These are phyloP conservation scores for Ligdia adustata DNA, from an alignment of 2,888 invertebrate species.

Conservation along the genomic window DNA sequence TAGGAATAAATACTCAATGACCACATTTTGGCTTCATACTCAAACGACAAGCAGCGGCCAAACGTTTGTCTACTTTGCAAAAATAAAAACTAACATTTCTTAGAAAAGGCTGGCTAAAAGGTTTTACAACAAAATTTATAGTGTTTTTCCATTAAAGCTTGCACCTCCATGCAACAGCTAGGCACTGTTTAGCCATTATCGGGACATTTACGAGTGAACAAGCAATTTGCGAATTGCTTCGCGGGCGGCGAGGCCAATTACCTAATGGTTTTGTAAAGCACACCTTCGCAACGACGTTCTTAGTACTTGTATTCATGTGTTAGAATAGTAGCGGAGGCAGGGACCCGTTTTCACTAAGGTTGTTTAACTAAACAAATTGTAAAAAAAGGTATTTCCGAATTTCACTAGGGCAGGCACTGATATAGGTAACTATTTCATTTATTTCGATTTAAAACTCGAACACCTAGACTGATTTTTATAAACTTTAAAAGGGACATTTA, in stretches of 20 bases:
- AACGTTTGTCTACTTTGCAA: too few species aligned
- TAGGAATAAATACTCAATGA: too few species aligned
- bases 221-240: constrained; percentile 39
- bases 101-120: too few species aligned
- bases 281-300: constrained; percentile 43
- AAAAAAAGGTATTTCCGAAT: too few species aligned
- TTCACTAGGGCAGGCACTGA: too few species aligned
- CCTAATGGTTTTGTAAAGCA: constrained; percentile 52
- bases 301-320: constrained; percentile 26
- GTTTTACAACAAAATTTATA: not conserved
- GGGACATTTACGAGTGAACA: constrained; percentile 12
- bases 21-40: too few species aligned
- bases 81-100: too few species aligned
- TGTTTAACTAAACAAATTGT: not conserved
- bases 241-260: constrained; percentile 45
- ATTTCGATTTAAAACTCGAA: too few species aligned
- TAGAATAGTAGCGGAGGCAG: constrained; percentile 33
- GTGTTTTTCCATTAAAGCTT: not conserved
- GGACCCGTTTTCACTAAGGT: not conserved
- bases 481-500: too few species aligned
- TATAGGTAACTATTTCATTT: too few species aligned
- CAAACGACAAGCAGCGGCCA: too few species aligned
- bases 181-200: constrained; percentile 4
- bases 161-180: constrained; percentile 1
- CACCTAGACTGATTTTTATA: too few species aligned